Base-by-base conservation (phyloP, 2,113 vertebrate species). In the Smithornis capensis region DNA sequence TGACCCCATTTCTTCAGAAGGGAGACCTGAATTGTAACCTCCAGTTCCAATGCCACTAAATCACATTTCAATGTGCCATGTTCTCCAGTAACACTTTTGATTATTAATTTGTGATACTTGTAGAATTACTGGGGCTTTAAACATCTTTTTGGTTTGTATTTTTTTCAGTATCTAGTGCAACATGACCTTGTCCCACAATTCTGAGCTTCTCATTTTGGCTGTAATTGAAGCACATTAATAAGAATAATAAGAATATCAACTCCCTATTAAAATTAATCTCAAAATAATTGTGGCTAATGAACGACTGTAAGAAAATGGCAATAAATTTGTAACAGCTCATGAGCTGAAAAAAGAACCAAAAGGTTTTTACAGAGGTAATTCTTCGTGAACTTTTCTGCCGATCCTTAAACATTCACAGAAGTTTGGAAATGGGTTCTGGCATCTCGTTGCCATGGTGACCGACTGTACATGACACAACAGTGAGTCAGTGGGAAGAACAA, bases 301-400 rank as follows among this genome's bases (percentile, higher is more conserved):
- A 29, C 4, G 6, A 17, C 29, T 31, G 5, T 7, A 31, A 71
- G 50, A 59, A 87, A 81, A 65, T 15, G 8, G 4, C 6, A 13
- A 31, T 37, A 7, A 12, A 3, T 59, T 67, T 0, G 0, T 15
- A 81, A 50, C 33, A 59, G 21, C 10, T 82, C 1, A 2, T 4
- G 14, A 76, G 15, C 25, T 16, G 12, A 53, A 45, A 65, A 65
- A 78, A 87, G n/a, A 21, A 81, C 6, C 3, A 80, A 70, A 79
- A 64, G 4, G 1, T 25, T 49, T 5, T 47, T n/a, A 40, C 24
- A 14, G 3, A 62, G 44, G 15, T n/a, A 15, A 62, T 88, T 73
- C 25, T 12, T 23, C 74, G 69, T 83, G 33, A 71, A 75, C 38
- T 95, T 76, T 44, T 52, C 35, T 75, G 29, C 11, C 24, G 31